Base-by-base conservation (phyloP, 2,888 invertebrate species). In the Glaucopsyche alexis region DNA sequence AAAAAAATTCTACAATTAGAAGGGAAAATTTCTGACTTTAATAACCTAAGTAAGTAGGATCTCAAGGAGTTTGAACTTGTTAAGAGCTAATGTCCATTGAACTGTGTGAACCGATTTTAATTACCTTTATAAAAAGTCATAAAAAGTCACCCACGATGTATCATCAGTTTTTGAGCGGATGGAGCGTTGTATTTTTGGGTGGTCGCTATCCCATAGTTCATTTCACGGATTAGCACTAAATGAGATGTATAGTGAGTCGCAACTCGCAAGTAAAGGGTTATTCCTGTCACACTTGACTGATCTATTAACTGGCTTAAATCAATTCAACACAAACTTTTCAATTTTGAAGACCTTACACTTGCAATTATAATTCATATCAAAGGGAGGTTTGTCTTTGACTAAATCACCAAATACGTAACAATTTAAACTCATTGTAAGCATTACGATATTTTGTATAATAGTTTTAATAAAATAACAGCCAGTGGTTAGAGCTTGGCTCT, bases 191-290 rank as follows among this genome's bases (percentile, higher is more conserved):
- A 84, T 79, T 82, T 82, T 86, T 87, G 90, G 90, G 91, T 90
- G 91, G 91, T 91, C 90, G 86, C 78, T 71, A 75, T 76, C 79
- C 80, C 79, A 77, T 79, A 78, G 80, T 83, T 91, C 83, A 91
- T 91, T 91, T 91, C 91, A 91, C 87, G 91, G 83, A 71, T 85
- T 82, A 88, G 88, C 88, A 73, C 78, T 7, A 60, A 60, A 60
- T 60, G 29, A 60, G 60, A 60, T 19, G 19, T 55, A 55, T 60
- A 60, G 19, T 55, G 42, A 42, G 42, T 42, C 42, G 42, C 42
- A 42, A 4, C 42, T 42, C 19, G 60, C 60, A 60, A 60, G 60
- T 60, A 60, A 60, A 60, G 60, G 60, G 60, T 19, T 60, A 55
- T 29, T 60, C 60, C 13, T 60, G 60, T 60, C 60, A 60, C 60